Evolutionary conservation across 2,113 vertebrate genomes (phyloP).

Genomic region (Prinia subflava): DNA sequence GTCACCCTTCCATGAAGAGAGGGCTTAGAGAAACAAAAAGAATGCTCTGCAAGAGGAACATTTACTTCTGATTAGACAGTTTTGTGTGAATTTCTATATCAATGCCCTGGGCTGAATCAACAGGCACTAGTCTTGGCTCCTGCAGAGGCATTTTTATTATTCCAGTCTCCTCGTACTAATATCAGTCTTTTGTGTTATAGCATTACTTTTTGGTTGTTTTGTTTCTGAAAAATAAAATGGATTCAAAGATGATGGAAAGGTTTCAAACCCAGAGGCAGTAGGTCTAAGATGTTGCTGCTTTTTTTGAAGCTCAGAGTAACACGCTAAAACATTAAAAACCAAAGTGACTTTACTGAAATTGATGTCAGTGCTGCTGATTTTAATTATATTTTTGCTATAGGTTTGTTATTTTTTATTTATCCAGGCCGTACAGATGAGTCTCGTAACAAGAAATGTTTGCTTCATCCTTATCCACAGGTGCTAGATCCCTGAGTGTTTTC

Average conservation of each 20-base stretch:
- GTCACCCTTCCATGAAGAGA: background rate
- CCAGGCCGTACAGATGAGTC: background rate
- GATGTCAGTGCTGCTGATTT: background rate
- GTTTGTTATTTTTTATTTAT: background rate
- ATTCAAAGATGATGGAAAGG: background rate
- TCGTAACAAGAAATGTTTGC: background rate
- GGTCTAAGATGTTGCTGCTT: background rate
- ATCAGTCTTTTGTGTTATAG: background rate
- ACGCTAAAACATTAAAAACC: background rate
- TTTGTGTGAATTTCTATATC: background rate
- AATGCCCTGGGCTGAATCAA: background rate
- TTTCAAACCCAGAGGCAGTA: background rate
- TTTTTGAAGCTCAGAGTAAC: background rate
- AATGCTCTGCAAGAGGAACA: background rate
- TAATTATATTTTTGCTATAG: background rate
- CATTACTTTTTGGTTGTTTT: background rate
- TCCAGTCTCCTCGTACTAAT: background rate
- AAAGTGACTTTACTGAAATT: background rate
- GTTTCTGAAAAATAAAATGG: background rate
- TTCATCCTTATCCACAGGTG: background rate
- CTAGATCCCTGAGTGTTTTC: background rate
- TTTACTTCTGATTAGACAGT: constrained; percentile 16
- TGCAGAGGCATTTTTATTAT: background rate
- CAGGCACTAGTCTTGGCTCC: background rate
- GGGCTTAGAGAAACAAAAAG: background rate